Base-by-base conservation (phyloP, 2,888 invertebrate genomes). In the Tetragonula carbonaria region DNA sequence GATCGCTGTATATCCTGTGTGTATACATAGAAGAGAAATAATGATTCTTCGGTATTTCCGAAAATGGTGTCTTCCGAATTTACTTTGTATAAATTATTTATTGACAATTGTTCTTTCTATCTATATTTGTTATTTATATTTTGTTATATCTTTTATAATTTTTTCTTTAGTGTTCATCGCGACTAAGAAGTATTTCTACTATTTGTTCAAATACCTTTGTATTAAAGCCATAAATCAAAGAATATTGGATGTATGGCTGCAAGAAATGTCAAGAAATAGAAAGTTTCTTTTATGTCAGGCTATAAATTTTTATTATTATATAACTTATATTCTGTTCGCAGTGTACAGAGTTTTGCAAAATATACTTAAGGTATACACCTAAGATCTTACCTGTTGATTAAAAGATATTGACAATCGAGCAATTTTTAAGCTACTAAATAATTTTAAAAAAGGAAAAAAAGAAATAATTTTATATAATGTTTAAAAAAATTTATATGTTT, bases 241-340 rank as follows among this genome's bases (percentile, higher is more conserved):
- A 5, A 63, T 63, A 53, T 6, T 81, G 57, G 57, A 84, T 68
- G 75, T 82, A 78, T 78, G 55, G 28, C 21, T 21, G 13, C 59
- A 68, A 45, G 16, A 74, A 71, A 65, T 75, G 23, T 53, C 45
- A 59, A n/a, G 38, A 16, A 74, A 38, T 8, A 14, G 33, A 11
- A 73, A 33, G 18, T 59, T 38, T 6, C 4, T 13, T 73, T 83
- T 76, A 76, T 65, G 23, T 50, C 23, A 55, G 33, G 51, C 13
- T 59, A 21, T 80, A 82, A 80, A 86, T 70, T 74, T 82, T 80
- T 63, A 74, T 66, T 78, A 66, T 6, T 50, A 53, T 74, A 55
- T 38, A 74, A 57, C 18, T 45, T 72, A 45, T 16, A 38, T 28
- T n/a, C 0, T 45, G 4, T 33, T 57, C 55, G 38, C 1, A 13